A percentile compares a stretch with the other conserved stretches of the same genome.
Evolutionary conservation across 1,140 invertebrate species (phyloP).

Genomic region (Heterodera carotae): DNA sequence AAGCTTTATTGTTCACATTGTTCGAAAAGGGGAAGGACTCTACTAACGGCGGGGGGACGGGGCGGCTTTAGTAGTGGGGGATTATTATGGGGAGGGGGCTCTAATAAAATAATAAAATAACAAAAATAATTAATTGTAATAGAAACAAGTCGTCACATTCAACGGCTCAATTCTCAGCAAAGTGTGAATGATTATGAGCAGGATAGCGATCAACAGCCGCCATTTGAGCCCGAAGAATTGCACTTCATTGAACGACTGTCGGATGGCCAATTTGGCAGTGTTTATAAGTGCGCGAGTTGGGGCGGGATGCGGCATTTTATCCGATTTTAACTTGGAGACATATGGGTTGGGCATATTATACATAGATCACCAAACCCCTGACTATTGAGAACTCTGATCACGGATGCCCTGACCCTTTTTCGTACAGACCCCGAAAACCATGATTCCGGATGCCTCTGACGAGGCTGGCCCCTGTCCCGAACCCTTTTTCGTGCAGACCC

Average conservation of each 20-base stretch:
- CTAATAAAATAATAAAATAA: constrained; percentile 1
- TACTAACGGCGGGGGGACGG: no score
- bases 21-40: no score
- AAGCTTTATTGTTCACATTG: no score
- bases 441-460: no score
- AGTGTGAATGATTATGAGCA: neutral
- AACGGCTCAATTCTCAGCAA: neutral
- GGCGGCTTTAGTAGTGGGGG: no score
- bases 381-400: no score
- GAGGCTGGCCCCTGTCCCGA: no score
- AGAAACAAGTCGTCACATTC: neutral
- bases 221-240: constrained; percentile 56
- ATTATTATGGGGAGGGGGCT: no score
- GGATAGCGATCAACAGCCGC: neutral
- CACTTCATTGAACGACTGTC: constrained; percentile 61
- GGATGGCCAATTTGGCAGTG: constrained; percentile 66
- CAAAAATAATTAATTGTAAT: neutral
- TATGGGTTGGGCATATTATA: neutral
- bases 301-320: neutral
- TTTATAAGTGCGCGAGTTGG: constrained; percentile 54
- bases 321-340: neutral
- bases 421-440: no score
- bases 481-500: no score
- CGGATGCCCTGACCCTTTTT: no score
- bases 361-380: neutral